phyloP scores from a whole-genome alignment of 1,140 invertebrate genomes.

The Lerema accius region DNA sequence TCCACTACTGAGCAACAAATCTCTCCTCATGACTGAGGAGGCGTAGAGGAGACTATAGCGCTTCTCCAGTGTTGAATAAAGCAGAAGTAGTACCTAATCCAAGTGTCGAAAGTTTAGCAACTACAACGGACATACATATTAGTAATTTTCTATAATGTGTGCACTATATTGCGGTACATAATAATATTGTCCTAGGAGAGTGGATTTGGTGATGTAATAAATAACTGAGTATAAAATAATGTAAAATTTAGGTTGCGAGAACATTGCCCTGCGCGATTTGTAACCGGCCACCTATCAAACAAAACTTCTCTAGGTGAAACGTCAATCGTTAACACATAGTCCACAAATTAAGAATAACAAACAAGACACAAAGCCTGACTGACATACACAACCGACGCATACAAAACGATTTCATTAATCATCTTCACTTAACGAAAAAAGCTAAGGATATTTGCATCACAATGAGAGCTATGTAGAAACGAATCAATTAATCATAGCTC shows the following conservation, averaged over 20 bases:
- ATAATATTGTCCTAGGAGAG: too few species aligned
- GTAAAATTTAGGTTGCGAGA: background rate
- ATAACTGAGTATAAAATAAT: background rate
- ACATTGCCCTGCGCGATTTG: background rate
- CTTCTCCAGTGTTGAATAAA: too few species aligned
- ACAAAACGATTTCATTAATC: conserved; percentile 53
- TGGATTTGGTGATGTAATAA: too few species aligned
- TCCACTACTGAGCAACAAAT: too few species aligned
- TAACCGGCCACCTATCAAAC: background rate
- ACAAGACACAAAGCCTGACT: conserved; percentile 20
- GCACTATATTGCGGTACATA: too few species aligned
- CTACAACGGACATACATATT: too few species aligned
- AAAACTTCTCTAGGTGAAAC: background rate
- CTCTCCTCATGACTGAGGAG: too few species aligned
- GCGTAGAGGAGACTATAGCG: too few species aligned
- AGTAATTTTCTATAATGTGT: too few species aligned
- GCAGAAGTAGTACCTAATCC: too few species aligned
- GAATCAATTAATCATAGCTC: conserved; percentile 75
- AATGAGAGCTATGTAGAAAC: conserved; percentile 61
- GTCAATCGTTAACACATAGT: background rate
- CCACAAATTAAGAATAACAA: conserved; percentile 20
- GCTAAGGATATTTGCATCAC: conserved; percentile 70
- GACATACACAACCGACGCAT: conserved; percentile 22
- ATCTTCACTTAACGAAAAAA: conserved; percentile 66
- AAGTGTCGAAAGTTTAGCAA: too few species aligned